These are phyloP conservation scores for Scaptomyza tumidula DNA, from an alignment of 2,888 invertebrate species.

Conservation along the genomic window DNA sequence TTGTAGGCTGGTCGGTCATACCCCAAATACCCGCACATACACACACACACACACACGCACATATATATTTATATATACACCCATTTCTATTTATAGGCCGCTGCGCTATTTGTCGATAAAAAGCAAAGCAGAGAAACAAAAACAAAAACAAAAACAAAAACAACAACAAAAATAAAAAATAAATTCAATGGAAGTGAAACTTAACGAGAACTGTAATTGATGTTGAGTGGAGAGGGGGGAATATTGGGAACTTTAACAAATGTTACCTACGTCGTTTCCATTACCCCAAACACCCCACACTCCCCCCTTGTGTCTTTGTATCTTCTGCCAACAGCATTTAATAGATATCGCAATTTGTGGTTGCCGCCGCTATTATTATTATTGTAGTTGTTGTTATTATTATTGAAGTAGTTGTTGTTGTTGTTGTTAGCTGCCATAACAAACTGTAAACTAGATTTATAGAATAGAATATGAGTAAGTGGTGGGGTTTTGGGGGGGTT, in stretches of 20 bases:
- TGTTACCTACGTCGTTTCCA: constrained; percentile 22
- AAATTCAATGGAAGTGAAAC: constrained; percentile 40
- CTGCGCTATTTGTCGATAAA: constrained; percentile 23
- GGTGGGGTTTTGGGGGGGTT: too few species aligned
- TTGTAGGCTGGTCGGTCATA: constrained; percentile 53
- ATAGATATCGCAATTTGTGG: constrained; percentile 39
- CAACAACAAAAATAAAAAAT: constrained; percentile 9
- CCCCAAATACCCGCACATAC: constrained; percentile 8
- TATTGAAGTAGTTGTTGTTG: constrained; percentile 3
- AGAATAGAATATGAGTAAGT: constrained; percentile 1
- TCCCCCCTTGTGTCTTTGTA: not conserved
- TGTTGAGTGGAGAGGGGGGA: constrained; percentile 30
- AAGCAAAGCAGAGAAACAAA: constrained; percentile 19
- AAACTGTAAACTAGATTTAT: constrained; percentile 30
- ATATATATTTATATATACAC: not conserved
- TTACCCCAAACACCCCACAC: not conserved
- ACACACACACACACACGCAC: not conserved
- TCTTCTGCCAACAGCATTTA: not conserved
- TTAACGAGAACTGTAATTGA: constrained; percentile 50
- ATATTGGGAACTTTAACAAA: constrained; percentile 50
- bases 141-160: not conserved
- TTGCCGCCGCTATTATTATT: not conserved
- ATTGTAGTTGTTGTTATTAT: not conserved
- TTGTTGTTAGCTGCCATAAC: constrained; percentile 16
- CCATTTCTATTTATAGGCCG: constrained; percentile 41